Conservation (phyloP, 2,113 vertebrate genomes). For the Rhinichthys klamathensis region DNA sequence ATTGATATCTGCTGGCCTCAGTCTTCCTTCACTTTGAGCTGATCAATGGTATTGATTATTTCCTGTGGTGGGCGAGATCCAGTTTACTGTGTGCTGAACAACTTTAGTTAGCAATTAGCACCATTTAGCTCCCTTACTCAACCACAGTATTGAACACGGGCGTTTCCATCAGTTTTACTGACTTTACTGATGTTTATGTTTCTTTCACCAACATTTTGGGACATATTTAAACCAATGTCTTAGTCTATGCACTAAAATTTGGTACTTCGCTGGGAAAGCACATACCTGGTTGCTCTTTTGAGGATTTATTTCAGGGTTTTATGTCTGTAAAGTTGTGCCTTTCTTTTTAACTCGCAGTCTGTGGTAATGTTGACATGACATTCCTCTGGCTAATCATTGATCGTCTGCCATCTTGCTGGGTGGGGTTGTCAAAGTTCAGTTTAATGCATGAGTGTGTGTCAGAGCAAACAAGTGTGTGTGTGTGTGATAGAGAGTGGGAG, state of each 20-base stretch:
- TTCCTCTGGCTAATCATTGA: slow-evolving; percentile 36
- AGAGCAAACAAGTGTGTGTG: background rate
- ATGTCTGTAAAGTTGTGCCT: background rate
- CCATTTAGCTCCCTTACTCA: background rate
- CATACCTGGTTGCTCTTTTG: background rate
- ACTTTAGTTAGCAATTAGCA: background rate
- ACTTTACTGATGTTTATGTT: too few species aligned
- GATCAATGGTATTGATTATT: background rate
- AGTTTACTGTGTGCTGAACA: slow-evolving; percentile 7
- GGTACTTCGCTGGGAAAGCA: background rate
- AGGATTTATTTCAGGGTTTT: background rate
- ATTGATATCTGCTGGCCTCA: slow-evolving; percentile 9
- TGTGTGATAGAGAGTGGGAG: background rate
- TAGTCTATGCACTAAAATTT: background rate
- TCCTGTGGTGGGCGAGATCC: background rate
- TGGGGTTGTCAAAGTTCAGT: slow-evolving; percentile 51
- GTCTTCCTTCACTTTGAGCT: background rate
- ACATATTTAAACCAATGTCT: background rate
- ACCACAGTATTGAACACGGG: background rate
- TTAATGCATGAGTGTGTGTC: background rate
- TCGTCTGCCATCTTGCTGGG: slow-evolving; percentile 1
- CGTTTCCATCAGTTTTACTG: background rate
- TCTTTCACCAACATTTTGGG: background rate
- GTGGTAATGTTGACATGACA: slow-evolving; percentile 25
- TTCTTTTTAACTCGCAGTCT: background rate